These are phyloP conservation scores for Scaptomyza flava DNA, from an alignment of 2,888 invertebrate species.

Conservation along the genomic window DNA sequence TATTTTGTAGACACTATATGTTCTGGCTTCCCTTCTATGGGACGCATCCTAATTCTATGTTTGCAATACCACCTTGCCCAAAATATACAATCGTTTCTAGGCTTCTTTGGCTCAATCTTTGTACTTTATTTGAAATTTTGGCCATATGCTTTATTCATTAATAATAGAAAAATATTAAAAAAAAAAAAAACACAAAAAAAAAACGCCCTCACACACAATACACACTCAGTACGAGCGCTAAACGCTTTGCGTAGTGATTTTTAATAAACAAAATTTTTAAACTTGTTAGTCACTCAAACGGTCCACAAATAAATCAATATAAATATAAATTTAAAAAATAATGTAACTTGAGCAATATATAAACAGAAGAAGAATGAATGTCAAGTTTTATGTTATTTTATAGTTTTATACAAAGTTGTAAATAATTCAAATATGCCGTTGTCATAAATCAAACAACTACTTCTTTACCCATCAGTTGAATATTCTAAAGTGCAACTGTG, in stretches of 20 bases:
- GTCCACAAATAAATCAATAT: slow-evolving; percentile 49
- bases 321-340: slow-evolving; percentile 16
- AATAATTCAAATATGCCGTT: slow-evolving; percentile 49
- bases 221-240: slow-evolving; percentile 5
- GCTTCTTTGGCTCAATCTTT: slow-evolving; percentile 48
- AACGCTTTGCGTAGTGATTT: slow-evolving; percentile 30
- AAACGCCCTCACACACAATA: slow-evolving; percentile 7
- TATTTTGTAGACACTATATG: slow-evolving; percentile 46
- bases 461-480: slow-evolving; percentile 47
- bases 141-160: slow-evolving; percentile 37
- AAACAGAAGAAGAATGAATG: slow-evolving; percentile 15
- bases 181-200: neutral
- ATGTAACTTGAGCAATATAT: slow-evolving; percentile 37
- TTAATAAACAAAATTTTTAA: slow-evolving; percentile 29
- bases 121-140: slow-evolving; percentile 46
- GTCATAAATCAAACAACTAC: slow-evolving; percentile 38
- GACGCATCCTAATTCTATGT: slow-evolving; percentile 39
- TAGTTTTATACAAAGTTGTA: slow-evolving; percentile 56
- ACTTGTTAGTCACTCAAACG: slow-evolving; percentile 56
- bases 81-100: slow-evolving; percentile 26
- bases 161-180: slow-evolving; percentile 1
- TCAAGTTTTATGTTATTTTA: slow-evolving; percentile 40
- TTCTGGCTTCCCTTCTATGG: slow-evolving; percentile 23
- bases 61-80: slow-evolving; percentile 21
- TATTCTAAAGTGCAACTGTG: slow-evolving; percentile 42